A percentile compares a stretch with the other conserved stretches of the same genome.
These are phyloP conservation scores for Ichneumon xanthorius DNA, from an alignment of 2,888 invertebrate species.

Conservation along the genomic window DNA sequence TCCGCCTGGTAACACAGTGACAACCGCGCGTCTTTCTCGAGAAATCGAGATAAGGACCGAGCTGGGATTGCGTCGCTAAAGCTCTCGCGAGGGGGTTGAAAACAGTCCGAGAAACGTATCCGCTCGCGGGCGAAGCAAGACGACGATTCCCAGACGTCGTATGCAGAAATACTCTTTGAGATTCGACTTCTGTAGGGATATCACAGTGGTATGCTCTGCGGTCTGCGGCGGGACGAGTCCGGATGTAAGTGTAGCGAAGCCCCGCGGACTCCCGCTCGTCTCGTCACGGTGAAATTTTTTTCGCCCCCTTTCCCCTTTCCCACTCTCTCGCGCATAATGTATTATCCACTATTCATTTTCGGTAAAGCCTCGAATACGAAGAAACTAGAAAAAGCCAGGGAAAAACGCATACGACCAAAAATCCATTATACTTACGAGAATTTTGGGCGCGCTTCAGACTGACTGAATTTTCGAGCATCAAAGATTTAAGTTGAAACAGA, in stretches of 20 bases:
- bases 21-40: conserved; percentile 23
- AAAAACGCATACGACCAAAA: background rate
- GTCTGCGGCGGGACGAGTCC: conserved; percentile 28
- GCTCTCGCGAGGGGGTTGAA: conserved; percentile 29
- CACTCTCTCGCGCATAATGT: background rate
- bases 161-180: conserved; percentile 60
- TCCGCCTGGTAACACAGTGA: background rate
- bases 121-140: conserved; percentile 40
- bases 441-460: background rate
- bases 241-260: conserved; percentile 59
- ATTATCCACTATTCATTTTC: conserved; percentile 35
- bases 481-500: background rate
- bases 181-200: conserved; percentile 43
- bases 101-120: conserved; percentile 49
- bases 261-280: conserved; percentile 17
- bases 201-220: conserved; percentile 26
- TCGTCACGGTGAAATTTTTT: conserved; percentile 49
- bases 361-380: background rate
- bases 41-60: conserved; percentile 54
- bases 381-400: background rate
- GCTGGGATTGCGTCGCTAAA: conserved; percentile 43
- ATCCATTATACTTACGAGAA: background rate
- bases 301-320: background rate
- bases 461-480: too few species aligned
- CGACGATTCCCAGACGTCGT: conserved; percentile 63